These are phyloP conservation scores for Remorina albescens DNA, from an alignment of 2,797 vertebrate genomes.

Conservation along the genomic window DNA sequence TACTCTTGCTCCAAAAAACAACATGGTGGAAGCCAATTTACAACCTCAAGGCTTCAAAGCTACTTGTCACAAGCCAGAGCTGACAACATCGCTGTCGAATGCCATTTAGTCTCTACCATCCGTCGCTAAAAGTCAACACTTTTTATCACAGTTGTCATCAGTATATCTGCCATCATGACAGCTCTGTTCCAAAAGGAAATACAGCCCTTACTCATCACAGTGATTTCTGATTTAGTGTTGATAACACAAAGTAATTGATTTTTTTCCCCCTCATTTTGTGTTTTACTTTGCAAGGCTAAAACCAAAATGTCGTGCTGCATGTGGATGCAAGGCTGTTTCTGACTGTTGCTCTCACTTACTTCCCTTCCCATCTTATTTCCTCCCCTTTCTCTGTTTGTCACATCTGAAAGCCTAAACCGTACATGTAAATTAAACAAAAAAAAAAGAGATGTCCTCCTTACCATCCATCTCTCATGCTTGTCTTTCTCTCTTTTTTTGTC, in stretches of 20 bases:
- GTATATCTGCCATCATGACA: conserved; percentile 4
- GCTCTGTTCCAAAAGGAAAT: neutral
- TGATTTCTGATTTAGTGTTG: conserved; percentile 10
- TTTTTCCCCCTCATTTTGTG: neutral
- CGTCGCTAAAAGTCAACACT: neutral
- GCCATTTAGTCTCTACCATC: neutral
- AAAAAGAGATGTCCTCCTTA: too few species aligned
- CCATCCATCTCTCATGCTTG: too few species aligned
- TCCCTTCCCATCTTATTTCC: neutral
- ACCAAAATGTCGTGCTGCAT: neutral
- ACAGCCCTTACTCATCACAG: neutral
- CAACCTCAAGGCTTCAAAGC: too few species aligned
- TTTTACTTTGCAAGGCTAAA: neutral
- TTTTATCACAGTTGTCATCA: conserved; percentile 15
- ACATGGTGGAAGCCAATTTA: too few species aligned
- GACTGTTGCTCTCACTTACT: neutral
- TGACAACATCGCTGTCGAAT: too few species aligned
- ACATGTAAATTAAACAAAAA: conserved; percentile 44
- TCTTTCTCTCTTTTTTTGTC: conserved; percentile 15
- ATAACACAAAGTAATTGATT: neutral
- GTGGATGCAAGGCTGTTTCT: neutral
- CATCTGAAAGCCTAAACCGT: conserved; percentile 28
- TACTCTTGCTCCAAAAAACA: too few species aligned
- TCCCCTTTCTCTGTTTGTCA: conserved; percentile 12
- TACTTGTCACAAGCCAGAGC: too few species aligned